phyloP scores from a whole-genome alignment of 2,888 invertebrate species.

The Aricia artaxerxes region DNA sequence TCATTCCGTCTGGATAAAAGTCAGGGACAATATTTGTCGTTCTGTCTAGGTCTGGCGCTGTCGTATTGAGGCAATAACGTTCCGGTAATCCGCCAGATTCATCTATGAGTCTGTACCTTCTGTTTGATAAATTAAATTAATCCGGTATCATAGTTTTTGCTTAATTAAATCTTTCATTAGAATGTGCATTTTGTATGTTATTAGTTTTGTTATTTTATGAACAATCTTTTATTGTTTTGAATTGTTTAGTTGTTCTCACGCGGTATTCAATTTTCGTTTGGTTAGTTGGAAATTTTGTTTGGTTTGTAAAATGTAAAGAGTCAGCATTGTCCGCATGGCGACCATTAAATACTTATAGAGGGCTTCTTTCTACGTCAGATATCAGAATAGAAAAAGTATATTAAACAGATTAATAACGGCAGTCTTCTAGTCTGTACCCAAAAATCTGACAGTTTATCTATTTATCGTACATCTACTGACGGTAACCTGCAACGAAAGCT shows the following conservation, averaged over 20 bases:
- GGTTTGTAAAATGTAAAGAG: neutral
- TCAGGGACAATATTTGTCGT: neutral
- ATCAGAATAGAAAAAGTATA: no score
- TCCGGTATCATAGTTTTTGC: slow-evolving; percentile 41
- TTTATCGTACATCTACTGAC: neutral
- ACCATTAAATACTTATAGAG: no score
- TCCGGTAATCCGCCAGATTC: slow-evolving; percentile 58
- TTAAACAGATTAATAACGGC: no score
- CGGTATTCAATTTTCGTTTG: no score
- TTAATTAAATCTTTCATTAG: neutral
- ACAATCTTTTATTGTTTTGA: neutral
- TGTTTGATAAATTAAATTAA: slow-evolving; percentile 57
- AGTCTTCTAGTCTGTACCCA: no score
- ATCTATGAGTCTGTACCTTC: slow-evolving; percentile 51
- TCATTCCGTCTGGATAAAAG: neutral
- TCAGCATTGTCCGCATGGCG: neutral
- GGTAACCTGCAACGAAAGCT: neutral
- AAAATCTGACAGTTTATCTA: no score
- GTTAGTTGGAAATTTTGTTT: neutral
- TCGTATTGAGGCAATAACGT: slow-evolving; percentile 57
- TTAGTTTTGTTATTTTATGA: neutral
- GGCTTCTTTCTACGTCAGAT: no score
- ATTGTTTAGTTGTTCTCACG: no score
- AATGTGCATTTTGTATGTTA: neutral
- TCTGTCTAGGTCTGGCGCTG: slow-evolving; percentile 24